Conservation (phyloP, 2,113 vertebrate genomes). For the Heteronetta atricapilla region DNA sequence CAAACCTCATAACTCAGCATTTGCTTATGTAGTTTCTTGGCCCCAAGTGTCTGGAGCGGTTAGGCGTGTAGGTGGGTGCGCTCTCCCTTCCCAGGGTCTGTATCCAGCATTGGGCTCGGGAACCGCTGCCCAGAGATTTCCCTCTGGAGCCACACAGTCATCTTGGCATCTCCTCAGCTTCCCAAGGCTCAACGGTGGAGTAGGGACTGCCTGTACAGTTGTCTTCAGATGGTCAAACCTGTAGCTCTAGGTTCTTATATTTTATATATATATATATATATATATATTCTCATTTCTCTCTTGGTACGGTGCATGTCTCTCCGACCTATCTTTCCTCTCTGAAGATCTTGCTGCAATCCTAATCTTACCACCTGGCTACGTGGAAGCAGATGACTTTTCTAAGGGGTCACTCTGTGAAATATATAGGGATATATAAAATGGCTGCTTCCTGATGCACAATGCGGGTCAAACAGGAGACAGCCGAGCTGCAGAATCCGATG, state of each 20-base stretch:
- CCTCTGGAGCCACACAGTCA: neutral
- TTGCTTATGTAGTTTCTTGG: neutral
- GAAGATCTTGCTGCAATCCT: neutral
- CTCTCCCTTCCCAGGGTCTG: neutral
- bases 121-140: neutral
- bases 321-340: neutral
- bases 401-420: neutral
- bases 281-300: neutral
- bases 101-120: neutral
- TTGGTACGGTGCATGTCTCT: neutral
- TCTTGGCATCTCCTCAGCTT: neutral
- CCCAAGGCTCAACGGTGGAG: rapidly evolving
- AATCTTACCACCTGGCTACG: neutral
- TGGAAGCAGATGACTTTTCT: neutral
- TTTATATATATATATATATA: no score
- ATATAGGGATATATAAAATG: neutral
- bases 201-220: neutral
- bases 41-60: neutral
- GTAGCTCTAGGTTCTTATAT: no score
- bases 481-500: neutral
- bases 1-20: neutral
- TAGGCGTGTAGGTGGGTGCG: neutral
- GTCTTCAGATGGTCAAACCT: neutral
- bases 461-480: neutral
- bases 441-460: neutral